Base-by-base conservation (phyloP, 2,113 vertebrate genomes). In the Orcinus orca region DNA sequence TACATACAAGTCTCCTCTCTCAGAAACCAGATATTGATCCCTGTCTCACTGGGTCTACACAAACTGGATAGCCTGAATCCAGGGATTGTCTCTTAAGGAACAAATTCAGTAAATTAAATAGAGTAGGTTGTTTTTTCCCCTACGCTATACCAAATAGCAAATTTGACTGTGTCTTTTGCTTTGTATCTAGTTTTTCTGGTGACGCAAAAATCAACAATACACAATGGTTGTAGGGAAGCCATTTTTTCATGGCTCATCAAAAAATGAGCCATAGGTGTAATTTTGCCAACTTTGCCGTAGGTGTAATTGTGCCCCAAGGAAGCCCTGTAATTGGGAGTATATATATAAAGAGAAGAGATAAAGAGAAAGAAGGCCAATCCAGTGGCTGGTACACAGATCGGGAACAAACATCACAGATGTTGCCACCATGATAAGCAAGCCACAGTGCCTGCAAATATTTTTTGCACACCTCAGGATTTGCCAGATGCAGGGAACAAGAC, bases 11-110 rank as follows among this genome's bases (percentile, higher is more conserved):
- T 97, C 87, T 97, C 96, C 93, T 97, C 93, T 95, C 88, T 95
- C 95, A 93, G 93, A 97, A 98, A 96, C 82, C 94, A 97, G 96
- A 93, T 97, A 97, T 97, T 97, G 97, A 98, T 97, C 86, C 86
- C 86, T 95, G 73, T 97, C 95, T 93, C 89, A 29, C 93, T 90
- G 93, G 79, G 93, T 97, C 95, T 92, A 86, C 93, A 95, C 70
- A 96, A 88, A 98, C 97, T 96, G 96, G 83, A 97, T 95, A 97
- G 97, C 68, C 79, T 93, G 93, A 97, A 97, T 95, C 86, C 86
- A 70, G 87, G 79, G 79, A 77, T 65, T 95, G 81, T 86, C 95
- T 96, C 95, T 91, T 62, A 95, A 95, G 84, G 82, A 88, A 96
- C 53, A 97, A 95, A 95, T 96, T 92, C 89, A 95, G 89, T 84